Conservation (phyloP, 2,888 invertebrate genomes). For the Thelaira solivaga region DNA sequence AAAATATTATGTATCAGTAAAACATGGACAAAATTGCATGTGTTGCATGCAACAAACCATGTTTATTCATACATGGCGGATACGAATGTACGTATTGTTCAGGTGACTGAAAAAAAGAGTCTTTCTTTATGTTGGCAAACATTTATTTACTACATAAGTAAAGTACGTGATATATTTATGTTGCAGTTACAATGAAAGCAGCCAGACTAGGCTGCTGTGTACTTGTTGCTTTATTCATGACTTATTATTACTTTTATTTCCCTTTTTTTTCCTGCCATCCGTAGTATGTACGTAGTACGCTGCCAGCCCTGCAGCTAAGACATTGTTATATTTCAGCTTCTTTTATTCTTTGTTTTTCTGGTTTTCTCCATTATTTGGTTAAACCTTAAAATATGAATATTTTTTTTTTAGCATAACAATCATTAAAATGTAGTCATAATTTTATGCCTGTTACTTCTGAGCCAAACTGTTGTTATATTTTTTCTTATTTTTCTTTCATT, state of each 20-base stretch:
- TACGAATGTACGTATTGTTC: too few species aligned
- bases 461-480: background rate
- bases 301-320: slow-evolving; percentile 38
- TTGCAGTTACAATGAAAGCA: slow-evolving; percentile 18
- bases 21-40: slow-evolving; percentile 30
- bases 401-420: slow-evolving; percentile 42
- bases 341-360: background rate
- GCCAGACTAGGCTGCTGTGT: slow-evolving; percentile 2
- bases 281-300: background rate
- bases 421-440: slow-evolving; percentile 54
- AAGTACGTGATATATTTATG: slow-evolving; percentile 28
- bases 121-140: background rate
- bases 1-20: background rate
- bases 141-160: background rate
- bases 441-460: slow-evolving; percentile 43
- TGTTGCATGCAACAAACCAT: slow-evolving; percentile 41
- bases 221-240: background rate
- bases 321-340: too few species aligned
- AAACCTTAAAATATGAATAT: slow-evolving; percentile 6
- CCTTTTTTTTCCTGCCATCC: too few species aligned
- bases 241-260: too few species aligned
- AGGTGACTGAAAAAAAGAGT: background rate
- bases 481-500: too few species aligned
- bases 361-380: background rate
- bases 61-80: slow-evolving; percentile 18